Percentiles rank a stretch among this genome's conserved stretches.
Conservation (phyloP, 2,113 vertebrate species). For the Apeltes quadracus region DNA sequence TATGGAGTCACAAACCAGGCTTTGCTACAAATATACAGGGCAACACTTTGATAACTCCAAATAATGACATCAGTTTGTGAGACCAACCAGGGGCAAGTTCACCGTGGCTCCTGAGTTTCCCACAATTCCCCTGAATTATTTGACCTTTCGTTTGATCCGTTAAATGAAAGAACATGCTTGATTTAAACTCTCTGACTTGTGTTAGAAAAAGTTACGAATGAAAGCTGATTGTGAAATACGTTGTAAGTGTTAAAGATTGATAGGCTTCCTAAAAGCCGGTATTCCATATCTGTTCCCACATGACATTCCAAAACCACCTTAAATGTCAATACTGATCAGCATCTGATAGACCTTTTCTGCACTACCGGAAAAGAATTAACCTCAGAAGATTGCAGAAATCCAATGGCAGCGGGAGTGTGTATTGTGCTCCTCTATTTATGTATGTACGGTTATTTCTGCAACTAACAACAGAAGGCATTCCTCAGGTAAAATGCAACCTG, state of each 20-base stretch:
- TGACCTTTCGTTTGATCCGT: conserved; percentile 42
- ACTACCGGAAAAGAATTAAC: conserved; percentile 54
- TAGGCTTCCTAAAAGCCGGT: conserved; percentile 44
- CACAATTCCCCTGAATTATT: conserved; percentile 12
- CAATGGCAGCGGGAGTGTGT: conserved; percentile 6
- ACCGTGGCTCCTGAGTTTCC: conserved; percentile 37
- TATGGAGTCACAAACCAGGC: conserved; percentile 52
- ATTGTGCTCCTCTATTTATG: conserved; percentile 5
- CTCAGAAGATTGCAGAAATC: conserved; percentile 38
- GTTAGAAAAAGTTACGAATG: conserved; percentile 6
- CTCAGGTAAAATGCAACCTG: conserved; percentile 31
- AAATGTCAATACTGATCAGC: conserved; percentile 73
- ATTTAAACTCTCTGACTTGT: conserved; percentile 15
- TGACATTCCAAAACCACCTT: conserved; percentile 59
- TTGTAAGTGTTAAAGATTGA: conserved; percentile 41
- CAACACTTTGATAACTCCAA: conserved; percentile 46
- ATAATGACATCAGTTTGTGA: conserved; percentile 33
- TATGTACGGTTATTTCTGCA: conserved; percentile 22
- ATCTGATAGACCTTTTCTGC: conserved; percentile 61
- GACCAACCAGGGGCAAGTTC: conserved; percentile 41
- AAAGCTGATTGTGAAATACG: conserved; percentile 25
- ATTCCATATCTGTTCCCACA: conserved; percentile 43
- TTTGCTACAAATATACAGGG: conserved; percentile 61
- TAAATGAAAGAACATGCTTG: conserved; percentile 22
- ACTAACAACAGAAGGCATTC: conserved; percentile 23